Conservation (phyloP, 2,113 vertebrate species). For the Lepus americanus region DNA sequence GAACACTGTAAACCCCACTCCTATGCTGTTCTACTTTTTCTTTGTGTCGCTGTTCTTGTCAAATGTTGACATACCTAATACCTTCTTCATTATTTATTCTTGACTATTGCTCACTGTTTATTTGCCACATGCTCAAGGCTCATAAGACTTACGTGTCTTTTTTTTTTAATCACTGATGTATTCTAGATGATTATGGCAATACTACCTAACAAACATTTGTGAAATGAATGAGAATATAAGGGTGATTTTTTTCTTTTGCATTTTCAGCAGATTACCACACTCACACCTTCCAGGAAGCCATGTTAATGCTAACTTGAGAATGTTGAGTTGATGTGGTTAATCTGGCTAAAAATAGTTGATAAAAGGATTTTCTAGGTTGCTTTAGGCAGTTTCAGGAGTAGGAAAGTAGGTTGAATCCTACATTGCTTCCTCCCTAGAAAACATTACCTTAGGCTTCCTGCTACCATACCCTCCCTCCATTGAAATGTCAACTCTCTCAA, state of each 20-base stretch:
- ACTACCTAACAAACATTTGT: not conserved
- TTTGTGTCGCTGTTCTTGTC: not conserved
- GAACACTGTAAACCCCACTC: rapidly evolving
- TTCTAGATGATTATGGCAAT: not conserved
- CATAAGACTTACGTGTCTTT: not conserved
- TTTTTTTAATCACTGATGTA: not conserved
- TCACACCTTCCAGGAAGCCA: not conserved
- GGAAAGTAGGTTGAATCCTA: not conserved
- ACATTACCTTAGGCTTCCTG: not conserved
- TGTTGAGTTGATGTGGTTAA: slow-evolving; percentile 40
- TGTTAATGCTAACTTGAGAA: not conserved
- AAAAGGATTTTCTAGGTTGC: not conserved
- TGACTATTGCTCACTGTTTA: not conserved
- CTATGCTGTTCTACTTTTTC: not conserved
- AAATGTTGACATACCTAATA: not conserved
- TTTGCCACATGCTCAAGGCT: not conserved
- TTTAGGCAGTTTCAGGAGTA: not conserved
- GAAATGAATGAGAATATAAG: not conserved
- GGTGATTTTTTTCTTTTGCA: not conserved
- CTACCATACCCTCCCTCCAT: not conserved
- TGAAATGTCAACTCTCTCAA: not conserved
- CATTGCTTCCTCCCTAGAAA: slow-evolving; percentile 18
- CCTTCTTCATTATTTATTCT: not conserved
- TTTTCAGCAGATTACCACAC: not conserved
- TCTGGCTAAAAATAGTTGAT: not conserved